These are phyloP conservation scores for Sturnus vulgaris DNA, from an alignment of 2,113 vertebrate species.

Conservation along the genomic window DNA sequence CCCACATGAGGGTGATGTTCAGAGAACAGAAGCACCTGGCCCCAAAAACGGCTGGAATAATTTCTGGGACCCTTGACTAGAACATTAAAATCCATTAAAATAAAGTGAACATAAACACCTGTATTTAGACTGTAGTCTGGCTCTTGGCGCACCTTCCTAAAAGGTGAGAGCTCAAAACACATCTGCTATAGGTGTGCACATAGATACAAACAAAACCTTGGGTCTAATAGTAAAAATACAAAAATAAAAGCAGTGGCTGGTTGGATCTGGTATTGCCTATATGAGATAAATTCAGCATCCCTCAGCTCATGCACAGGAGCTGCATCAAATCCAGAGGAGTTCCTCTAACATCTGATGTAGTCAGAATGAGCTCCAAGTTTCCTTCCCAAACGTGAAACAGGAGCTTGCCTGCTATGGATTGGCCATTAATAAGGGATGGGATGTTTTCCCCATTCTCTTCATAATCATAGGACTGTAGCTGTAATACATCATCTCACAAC, in stretches of 20 bases:
- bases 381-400: neutral
- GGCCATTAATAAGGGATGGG: neutral
- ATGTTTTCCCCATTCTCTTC: neutral
- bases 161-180: neutral
- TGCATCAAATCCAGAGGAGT: neutral
- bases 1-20: neutral
- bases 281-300: neutral
- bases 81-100: neutral
- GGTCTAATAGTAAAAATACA: neutral
- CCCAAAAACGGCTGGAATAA: neutral
- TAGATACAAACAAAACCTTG: neutral
- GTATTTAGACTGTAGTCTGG: neutral
- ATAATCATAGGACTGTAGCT: neutral
- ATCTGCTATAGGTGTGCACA: neutral
- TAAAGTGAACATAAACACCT: neutral
- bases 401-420: neutral
- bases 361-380: neutral
- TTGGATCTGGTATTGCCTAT: neutral
- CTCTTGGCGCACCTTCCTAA: neutral
- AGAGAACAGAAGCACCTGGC: neutral
- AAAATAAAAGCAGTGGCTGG: neutral
- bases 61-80: neutral
- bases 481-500: neutral
- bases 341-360: fast-evolving
- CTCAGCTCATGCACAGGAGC: neutral